Conservation (phyloP, 2,113 vertebrate species). For the Rhinogobius similis region DNA sequence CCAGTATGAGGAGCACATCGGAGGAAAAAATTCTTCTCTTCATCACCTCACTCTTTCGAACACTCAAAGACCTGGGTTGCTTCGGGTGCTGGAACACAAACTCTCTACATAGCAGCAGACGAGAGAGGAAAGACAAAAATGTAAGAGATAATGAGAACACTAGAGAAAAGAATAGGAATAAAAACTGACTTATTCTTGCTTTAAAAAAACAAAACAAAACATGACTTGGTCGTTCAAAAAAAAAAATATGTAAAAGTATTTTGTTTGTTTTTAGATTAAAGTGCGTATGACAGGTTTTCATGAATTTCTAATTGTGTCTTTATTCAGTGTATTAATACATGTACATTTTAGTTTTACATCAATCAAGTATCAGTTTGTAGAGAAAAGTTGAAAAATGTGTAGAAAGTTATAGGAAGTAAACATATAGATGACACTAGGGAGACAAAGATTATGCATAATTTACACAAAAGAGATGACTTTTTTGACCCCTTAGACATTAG, state of each 20-base stretch:
- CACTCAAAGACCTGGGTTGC: conserved; percentile 70
- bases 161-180: conserved; percentile 31
- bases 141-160: conserved; percentile 51
- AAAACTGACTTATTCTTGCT: conserved; percentile 12
- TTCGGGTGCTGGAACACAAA: conserved; percentile 80
- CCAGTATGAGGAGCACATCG: conserved; percentile 65
- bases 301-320: too few species aligned
- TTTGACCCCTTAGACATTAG: too few species aligned
- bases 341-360: too few species aligned
- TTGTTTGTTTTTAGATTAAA: conserved; percentile 18
- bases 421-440: too few species aligned
- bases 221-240: conserved; percentile 24
- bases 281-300: too few species aligned
- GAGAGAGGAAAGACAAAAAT: conserved; percentile 5
- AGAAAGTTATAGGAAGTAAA: too few species aligned
- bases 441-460: too few species aligned
- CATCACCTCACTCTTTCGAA: conserved; percentile 78
- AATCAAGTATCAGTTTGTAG: too few species aligned
- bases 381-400: too few species aligned
- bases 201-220: conserved; percentile 36
- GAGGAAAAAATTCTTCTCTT: conserved; percentile 78
- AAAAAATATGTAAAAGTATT: conserved; percentile 37
- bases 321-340: too few species aligned
- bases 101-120: conserved; percentile 63
- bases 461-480: too few species aligned